Evolutionary conservation across 2,888 invertebrate species (phyloP).

Genomic region (Nomada ferruginata): DNA sequence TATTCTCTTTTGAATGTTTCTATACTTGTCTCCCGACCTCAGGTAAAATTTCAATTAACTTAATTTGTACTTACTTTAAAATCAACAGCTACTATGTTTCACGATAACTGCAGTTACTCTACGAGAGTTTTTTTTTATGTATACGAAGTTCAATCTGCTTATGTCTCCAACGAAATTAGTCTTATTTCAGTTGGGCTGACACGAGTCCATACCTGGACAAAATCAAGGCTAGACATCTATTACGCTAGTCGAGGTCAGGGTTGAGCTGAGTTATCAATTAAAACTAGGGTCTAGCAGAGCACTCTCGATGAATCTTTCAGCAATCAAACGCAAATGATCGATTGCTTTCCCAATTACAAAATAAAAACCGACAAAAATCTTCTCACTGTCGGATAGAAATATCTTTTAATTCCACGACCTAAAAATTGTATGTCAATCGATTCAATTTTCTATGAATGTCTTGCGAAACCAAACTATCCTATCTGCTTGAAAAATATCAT

Average conservation of each 20-base stretch:
- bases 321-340: background rate
- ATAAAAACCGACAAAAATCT: too few relatives aligned
- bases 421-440: background rate
- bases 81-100: too few relatives aligned
- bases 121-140: too few relatives aligned
- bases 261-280: background rate
- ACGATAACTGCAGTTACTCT: too few relatives aligned
- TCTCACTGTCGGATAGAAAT: too few relatives aligned
- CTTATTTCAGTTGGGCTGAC: background rate
- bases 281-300: conserved; percentile 5
- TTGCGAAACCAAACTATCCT: background rate
- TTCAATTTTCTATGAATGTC: background rate
- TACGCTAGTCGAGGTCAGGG: conserved; percentile 18
- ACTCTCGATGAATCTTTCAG: conserved; percentile 14
- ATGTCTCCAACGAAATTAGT: background rate
- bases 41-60: too few relatives aligned
- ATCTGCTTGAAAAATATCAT: background rate
- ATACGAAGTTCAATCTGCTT: background rate
- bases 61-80: too few relatives aligned
- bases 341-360: background rate
- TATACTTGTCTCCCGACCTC: too few relatives aligned
- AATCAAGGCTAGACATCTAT: conserved; percentile 24
- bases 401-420: too few relatives aligned
- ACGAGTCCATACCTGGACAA: background rate
- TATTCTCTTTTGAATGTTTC: too few relatives aligned